Base-by-base conservation (phyloP, 1,140 invertebrate species). In the Oscheius sp. region DNA sequence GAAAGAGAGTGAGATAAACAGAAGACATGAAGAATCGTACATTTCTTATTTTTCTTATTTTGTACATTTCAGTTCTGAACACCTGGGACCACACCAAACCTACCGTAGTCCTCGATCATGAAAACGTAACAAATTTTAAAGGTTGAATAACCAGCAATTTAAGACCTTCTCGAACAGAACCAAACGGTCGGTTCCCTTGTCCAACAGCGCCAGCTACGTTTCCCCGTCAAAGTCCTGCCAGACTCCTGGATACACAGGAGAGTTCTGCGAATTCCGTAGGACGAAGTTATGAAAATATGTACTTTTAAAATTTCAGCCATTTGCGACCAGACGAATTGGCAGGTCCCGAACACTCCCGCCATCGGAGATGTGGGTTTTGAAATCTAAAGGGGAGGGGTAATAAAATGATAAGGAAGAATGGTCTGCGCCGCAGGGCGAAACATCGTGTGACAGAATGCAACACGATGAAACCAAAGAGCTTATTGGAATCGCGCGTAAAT, bases 181-280 rank as follows among this genome's bases (percentile, higher is more conserved):
- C 23, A 34, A 63, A 10, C 13, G 31, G 7, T n/a, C 10, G 10
- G 35, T 42, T 42, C 36, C 61, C 10, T 32, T n/a, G n/a, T n/a
- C n/a, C n/a, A 18, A 10, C 28, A 34, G 31, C 10, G 29, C 23
- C 15, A 55, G 7, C 23, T 23, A 32, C 7, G 18, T 10, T 13
- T 63, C 1, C n/a, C 45, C 61, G 3, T 49, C 42, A 15, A 31
- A 58, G 38, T 58, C 73, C 35, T 75, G 73, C 36, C 52, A 74
- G 3, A 2, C 31, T 18, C 73, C 73, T 1, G 73, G 73, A 55
- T 75, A 73, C 36, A 75, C 73, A 23, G 73, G 73, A n/a, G 67
- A 73, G 46, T 52, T 46, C 42, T 75, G 73, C 61, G 32, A 55
- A 38, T 58, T 73, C 63, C 36, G 29, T 75, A 72, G 34, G 70